Base-by-base conservation (phyloP, 2,888 invertebrate species). In the Cataglyphis albicans region DNA sequence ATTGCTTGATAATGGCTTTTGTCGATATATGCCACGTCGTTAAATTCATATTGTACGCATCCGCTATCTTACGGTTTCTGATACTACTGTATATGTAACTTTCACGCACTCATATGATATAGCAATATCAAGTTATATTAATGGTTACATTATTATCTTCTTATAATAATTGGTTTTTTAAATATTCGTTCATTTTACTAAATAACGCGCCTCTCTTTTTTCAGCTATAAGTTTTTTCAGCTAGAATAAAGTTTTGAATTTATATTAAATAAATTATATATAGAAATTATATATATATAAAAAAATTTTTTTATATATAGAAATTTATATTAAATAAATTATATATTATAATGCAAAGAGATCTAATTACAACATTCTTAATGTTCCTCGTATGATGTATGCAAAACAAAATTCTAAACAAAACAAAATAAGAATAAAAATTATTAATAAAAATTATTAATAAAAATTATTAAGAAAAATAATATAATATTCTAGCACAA, bases 41-140 rank as follows among this genome's bases (percentile, higher is more conserved):
- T 25, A n/a, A 65, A 75, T 38, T 65, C 2, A 3, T 4, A n/a
- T 10, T 52, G 65, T 38, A 75, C 18, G 35, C 35, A 38, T 65
- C 38, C n/a, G 65, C 55, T 55, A 65, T 65, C 67, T 76, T 15
- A 61, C 41, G 61, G 29, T 4, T n/a, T 74, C 12, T 32, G 32
- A 59, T 59, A 41, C 21, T 41, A 73, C 57, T 73, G 29, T 29
- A 29, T 29, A 73, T 41, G 12, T 41, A 41, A 35, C 7, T 73
- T 59, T 9, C 15, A 6, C 9, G 3, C 3, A 29, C 15, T 73
- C n/a, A 1, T 32, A 59, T 29, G 41, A 44, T 73, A 59, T 41
- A 3, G 3, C 41, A 29, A 15, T 18, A 25, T 25, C 15, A 63
- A n/a, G 7, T 21, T 48, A 32, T 32, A 32, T 6, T 55, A 55